Evolutionary conservation across 2,888 invertebrate genomes (phyloP).

Genomic region (Troilus luridus): DNA sequence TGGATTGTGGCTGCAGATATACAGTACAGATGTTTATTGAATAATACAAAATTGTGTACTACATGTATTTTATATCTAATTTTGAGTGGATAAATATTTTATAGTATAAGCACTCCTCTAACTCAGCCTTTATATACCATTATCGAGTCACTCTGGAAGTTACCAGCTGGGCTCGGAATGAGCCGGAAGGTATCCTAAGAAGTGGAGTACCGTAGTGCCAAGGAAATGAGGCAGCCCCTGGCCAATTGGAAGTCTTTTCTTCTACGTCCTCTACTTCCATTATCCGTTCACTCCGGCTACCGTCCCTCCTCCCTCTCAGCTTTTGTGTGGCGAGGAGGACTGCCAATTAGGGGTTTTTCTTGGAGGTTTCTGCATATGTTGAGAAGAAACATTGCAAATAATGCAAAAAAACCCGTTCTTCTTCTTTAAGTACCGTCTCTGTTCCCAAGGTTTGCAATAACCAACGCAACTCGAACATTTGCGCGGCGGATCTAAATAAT

Average conservation of each 20-base stretch:
- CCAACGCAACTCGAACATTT: too few relatives aligned
- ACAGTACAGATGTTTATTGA: too few relatives aligned
- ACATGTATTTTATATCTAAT: neutral
- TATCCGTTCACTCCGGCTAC: slow-evolving; percentile 14
- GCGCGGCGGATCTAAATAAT: too few relatives aligned
- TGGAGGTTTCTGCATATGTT: neutral
- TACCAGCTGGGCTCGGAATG: neutral
- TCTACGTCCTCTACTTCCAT: neutral
- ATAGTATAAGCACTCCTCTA: neutral
- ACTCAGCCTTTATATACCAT: neutral
- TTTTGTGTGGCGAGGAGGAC: neutral
- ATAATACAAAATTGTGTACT: too few relatives aligned
- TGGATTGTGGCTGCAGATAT: too few relatives aligned
- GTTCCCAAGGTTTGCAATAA: too few relatives aligned
- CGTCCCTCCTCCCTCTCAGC: neutral
- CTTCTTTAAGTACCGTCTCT: too few relatives aligned
- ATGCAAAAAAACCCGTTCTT: neutral
- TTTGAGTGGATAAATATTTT: neutral
- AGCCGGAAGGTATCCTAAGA: neutral
- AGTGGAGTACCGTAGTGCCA: neutral
- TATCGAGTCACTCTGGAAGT: neutral
- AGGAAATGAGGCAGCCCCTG: neutral
- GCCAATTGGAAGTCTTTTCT: neutral
- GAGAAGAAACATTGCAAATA: neutral
- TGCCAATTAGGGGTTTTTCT: neutral